Evolutionary conservation across 2,888 invertebrate species (phyloP), one percentile per base, ranked within the genome.

Genomic region (Resseliella maxima): DNA sequence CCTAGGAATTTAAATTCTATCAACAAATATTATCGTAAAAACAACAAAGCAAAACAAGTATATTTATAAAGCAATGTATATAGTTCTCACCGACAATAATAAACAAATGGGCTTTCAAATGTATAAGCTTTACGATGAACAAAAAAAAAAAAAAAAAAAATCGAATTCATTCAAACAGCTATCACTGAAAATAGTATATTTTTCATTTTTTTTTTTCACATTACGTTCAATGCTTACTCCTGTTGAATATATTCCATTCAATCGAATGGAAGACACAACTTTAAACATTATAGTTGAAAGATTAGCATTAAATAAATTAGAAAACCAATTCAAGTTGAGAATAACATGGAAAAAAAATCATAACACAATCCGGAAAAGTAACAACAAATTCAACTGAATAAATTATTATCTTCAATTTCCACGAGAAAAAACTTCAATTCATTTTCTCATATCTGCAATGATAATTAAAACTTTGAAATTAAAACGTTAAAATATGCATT

Each of bases 391-490:
- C 72, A 72, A 72, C 72, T 72, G 35, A 72, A 72, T 72, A 72
- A 72, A 72, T 72, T 72, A 72, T 72, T 35, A 72, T 72, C n/a
- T n/a, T n/a, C 72, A 31, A 72, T 72, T 72, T 59, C 59, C 21
- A 21, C 50, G 12, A 31, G 21, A 1, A 5, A 72, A 72, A 72
- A 27, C 31, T 72, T 72, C 31, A 31, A 31, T 35, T 35, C 72
- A 72, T 31, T 72, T 35, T n/a, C 41, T 38, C 83, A 83, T 38
- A 38, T 6, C 83, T 12, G 83, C 24, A 36, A 83, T 83, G 38
- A 83, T 83, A 83, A 83, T 83, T 83, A 83, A 83, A 83, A 83
- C 83, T 83, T 83, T 38, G 38, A 83, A 83, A 83, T 83, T 83
- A 83, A 83, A 83, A 83, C 83, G 38, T 38, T 83, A 38, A 83